Evolutionary conservation across 1,140 invertebrate species (phyloP).

Genomic region (Drosophila bocki): DNA sequence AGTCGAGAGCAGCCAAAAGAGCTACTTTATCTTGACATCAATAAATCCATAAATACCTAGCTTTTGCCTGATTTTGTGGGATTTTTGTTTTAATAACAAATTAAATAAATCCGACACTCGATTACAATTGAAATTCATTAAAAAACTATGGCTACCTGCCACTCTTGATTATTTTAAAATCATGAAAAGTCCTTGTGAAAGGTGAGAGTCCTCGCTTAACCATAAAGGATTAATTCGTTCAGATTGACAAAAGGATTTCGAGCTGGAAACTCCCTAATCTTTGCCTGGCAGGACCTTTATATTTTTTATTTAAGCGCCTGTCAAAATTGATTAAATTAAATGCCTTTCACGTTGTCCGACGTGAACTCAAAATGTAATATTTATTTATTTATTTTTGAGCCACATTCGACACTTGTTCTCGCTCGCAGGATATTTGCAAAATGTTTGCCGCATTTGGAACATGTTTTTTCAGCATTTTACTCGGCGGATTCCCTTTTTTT

Average conservation of each 20-base stretch:
- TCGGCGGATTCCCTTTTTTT: background rate
- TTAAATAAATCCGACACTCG: background rate
- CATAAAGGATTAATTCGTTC: conserved; percentile 5
- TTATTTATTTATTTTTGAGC: conserved; percentile 37
- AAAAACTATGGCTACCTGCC: background rate
- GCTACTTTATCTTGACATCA: background rate
- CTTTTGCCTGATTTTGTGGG: background rate
- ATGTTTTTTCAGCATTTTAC: conserved; percentile 29
- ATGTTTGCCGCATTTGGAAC: conserved; percentile 44
- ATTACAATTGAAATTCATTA: background rate
- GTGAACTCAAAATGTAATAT: conserved; percentile 32
- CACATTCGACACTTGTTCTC: conserved; percentile 24
- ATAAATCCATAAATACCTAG: background rate
- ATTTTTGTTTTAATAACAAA: background rate
- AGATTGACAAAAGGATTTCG: conserved; percentile 7
- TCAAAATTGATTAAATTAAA: conserved; percentile 68
- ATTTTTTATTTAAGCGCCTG: conserved; percentile 50
- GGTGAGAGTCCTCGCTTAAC: background rate
- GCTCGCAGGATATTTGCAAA: conserved; percentile 29
- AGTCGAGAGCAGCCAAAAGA: background rate
- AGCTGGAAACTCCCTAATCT: conserved; percentile 1
- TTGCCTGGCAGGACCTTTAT: background rate
- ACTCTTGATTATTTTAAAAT: background rate
- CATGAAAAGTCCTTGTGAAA: background rate
- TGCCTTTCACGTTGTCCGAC: conserved; percentile 41